Percentiles rank a stretch among this genome's conserved stretches.
Evolutionary conservation across 2,797 vertebrate genomes (phyloP).

Genomic region (Esox lucius): DNA sequence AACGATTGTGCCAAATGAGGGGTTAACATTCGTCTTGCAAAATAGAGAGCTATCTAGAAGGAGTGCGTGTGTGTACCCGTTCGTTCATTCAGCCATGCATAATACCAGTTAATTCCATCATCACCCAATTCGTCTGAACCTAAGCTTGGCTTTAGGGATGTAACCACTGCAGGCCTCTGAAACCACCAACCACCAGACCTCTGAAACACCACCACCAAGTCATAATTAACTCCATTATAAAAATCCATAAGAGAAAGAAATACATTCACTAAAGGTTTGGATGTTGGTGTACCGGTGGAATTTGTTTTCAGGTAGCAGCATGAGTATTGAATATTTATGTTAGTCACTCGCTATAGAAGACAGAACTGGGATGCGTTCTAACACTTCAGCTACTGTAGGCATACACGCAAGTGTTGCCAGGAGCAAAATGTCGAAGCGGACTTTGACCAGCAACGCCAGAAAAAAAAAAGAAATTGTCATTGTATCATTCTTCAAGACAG

Average conservation of each 20-base stretch:
- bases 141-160: constrained; percentile 35
- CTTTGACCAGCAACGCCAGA: no score
- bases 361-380: not conserved
- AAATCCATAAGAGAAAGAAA: constrained; percentile 30
- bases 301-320: constrained; percentile 2
- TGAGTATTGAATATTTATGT: constrained; percentile 34
- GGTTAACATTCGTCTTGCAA: no score
- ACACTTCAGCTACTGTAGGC: not conserved
- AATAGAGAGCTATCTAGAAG: no score
- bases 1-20: no score
- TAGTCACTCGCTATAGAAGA: constrained; percentile 14
- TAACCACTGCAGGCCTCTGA: constrained; percentile 41
- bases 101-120: constrained; percentile 57
- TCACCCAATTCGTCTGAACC: constrained; percentile 56
- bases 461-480: no score
- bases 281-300: not conserved
- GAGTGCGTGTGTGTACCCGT: not conserved
- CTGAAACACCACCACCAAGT: not conserved
- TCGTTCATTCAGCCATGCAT: not conserved
- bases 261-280: not conserved
- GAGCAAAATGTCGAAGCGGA: no score
- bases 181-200: constrained; percentile 38
- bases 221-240: constrained; percentile 45
- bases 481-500: no score
- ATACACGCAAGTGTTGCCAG: no score